Conservation (phyloP, 30 jellyfish, hydroid and myxozoan genomes). For the Pelagia noctiluca region DNA sequence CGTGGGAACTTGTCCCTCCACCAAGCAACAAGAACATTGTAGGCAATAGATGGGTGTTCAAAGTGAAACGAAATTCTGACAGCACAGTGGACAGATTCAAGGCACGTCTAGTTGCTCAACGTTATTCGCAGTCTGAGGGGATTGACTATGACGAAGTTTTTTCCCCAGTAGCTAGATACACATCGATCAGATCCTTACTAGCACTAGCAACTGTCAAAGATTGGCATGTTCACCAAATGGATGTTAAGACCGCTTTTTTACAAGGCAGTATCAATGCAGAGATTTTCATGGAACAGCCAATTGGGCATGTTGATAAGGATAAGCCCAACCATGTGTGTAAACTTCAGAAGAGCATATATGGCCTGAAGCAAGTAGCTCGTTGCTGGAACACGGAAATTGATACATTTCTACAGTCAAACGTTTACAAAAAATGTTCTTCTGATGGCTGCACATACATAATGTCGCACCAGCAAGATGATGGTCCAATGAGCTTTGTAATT, state of each 20-base stretch:
- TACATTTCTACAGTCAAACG: not conserved
- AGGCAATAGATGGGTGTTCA: constrained; percentile 51
- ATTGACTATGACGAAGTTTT: constrained; percentile 38
- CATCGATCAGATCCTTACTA: constrained; percentile 18
- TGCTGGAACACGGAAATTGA: constrained; percentile 30
- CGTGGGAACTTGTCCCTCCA: constrained; percentile 58
- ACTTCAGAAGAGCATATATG: constrained; percentile 25
- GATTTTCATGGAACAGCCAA: constrained; percentile 44
- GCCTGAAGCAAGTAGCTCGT: constrained; percentile 31
- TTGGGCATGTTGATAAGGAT: constrained; percentile 21
- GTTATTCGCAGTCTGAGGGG: constrained; percentile 57
- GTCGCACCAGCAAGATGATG: not conserved
- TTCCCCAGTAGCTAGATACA: constrained; percentile 35
- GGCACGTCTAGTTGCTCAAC: constrained; percentile 67
- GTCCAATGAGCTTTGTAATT: constrained; percentile 3
- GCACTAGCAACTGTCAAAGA: constrained; percentile 9
- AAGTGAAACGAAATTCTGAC: constrained; percentile 48
- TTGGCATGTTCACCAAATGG: constrained; percentile 37
- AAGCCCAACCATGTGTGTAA: constrained; percentile 23
- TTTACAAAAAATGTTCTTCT: not conserved
- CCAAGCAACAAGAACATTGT: constrained; percentile 43
- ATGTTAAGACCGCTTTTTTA: constrained; percentile 46
- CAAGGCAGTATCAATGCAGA: constrained; percentile 25
- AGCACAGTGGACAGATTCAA: constrained; percentile 56
- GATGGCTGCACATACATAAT: constrained; percentile 29